These are phyloP conservation scores for Smutsia gigantea DNA, from an alignment of 2,797 vertebrate species.

Conservation along the genomic window DNA sequence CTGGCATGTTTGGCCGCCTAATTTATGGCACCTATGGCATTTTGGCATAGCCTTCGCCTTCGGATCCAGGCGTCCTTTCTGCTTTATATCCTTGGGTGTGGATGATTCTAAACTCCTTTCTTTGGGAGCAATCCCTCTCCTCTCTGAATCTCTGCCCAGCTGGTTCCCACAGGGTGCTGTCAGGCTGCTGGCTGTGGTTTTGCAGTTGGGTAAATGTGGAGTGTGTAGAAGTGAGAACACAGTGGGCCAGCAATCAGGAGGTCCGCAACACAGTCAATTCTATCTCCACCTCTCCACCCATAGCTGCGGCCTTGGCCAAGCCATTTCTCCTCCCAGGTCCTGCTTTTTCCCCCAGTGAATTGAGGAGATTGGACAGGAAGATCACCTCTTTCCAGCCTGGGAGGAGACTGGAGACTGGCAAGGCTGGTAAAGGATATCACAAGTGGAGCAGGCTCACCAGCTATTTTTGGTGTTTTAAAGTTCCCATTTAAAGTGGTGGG, in stretches of 20 bases:
- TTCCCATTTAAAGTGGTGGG: neutral
- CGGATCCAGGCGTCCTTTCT: slow-evolving; percentile 50
- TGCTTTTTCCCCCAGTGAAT: neutral
- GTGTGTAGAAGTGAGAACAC: neutral
- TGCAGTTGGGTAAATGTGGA: neutral
- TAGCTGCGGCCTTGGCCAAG: neutral
- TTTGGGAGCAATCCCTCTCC: neutral
- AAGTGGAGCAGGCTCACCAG: neutral
- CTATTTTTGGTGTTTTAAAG: neutral
- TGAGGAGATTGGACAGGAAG: neutral
- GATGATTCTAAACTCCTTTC: neutral
- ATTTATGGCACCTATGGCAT: slow-evolving; percentile 23
- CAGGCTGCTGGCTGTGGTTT: neutral
- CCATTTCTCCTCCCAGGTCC: neutral
- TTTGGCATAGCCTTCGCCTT: slow-evolving; percentile 33
- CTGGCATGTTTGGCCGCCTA: slow-evolving; percentile 37
- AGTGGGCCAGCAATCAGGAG: neutral
- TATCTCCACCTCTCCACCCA: neutral
- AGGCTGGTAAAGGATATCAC: neutral
- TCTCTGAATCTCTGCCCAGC: neutral
- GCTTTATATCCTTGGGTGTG: slow-evolving; percentile 19
- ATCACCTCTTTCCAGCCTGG: neutral
- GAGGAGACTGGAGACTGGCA: neutral
- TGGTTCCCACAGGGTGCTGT: neutral
- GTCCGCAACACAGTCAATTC: neutral